phyloP scores from a whole-genome alignment of 2,797 vertebrate species.

The Sebastes hubbsi region DNA sequence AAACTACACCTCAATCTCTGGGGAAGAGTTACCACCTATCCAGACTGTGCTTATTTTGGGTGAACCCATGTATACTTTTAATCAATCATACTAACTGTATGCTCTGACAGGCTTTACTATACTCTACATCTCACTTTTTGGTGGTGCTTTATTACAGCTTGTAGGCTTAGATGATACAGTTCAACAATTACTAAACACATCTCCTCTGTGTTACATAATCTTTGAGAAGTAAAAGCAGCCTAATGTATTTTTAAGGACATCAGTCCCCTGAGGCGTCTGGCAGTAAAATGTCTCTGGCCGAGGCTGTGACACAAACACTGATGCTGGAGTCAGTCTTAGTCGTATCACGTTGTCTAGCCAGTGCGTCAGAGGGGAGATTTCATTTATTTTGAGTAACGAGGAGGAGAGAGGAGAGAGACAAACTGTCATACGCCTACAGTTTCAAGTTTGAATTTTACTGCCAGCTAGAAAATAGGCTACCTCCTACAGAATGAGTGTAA shows the following conservation, averaged over 20 bases:
- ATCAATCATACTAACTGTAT: not conserved
- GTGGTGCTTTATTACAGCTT: constrained; percentile 3
- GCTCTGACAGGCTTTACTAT: not conserved
- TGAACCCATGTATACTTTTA: not conserved
- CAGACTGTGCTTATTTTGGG: not conserved
- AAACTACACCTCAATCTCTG: not conserved
- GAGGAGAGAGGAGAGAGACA: not conserved
- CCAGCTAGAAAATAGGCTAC: constrained; percentile 12
- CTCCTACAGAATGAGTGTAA: not conserved
- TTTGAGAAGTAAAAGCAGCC: constrained; percentile 19
- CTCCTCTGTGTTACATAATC: constrained; percentile 34
- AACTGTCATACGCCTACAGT: constrained; percentile 6
- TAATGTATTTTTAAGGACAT: constrained; percentile 46
- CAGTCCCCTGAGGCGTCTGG: not conserved
- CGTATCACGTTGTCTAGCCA: constrained; percentile 1
- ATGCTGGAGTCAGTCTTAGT: constrained; percentile 19
- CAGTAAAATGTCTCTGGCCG: constrained; percentile 13
- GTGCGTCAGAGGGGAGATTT: constrained; percentile 30
- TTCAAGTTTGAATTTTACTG: constrained; percentile 1
- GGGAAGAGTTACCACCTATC: not conserved
- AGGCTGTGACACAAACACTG: constrained; percentile 25
- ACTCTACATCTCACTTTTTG: not conserved
- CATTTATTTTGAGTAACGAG: constrained; percentile 18
- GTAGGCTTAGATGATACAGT: not conserved
- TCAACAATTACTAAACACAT: constrained; percentile 20